phyloP scores from a whole-genome alignment of 2,888 invertebrate genomes.

The Panzeria rudis region DNA sequence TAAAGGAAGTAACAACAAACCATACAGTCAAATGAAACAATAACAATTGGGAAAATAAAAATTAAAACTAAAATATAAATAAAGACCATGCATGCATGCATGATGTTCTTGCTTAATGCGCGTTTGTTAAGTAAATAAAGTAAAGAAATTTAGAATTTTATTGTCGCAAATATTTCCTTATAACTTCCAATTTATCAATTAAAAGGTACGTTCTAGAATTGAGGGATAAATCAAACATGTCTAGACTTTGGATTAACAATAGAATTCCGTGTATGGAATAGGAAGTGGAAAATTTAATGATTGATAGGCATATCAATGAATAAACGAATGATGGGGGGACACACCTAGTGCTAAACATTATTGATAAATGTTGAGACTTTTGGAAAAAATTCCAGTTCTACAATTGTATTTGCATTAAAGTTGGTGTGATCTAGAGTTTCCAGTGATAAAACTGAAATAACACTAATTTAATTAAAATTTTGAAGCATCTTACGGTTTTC shows the following conservation, averaged over 20 bases:
- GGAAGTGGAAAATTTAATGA: slow-evolving; percentile 22
- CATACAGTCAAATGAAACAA: slow-evolving; percentile 41
- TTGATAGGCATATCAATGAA: slow-evolving; percentile 16
- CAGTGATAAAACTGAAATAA: too few relatives aligned
- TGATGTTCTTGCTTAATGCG: slow-evolving; percentile 1
- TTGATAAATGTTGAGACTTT: background rate
- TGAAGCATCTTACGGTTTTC: too few relatives aligned
- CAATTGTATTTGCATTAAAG: too few relatives aligned
- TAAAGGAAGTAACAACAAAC: slow-evolving; percentile 33
- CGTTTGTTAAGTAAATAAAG: slow-evolving; percentile 3
- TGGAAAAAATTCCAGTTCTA: background rate
- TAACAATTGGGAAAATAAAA: slow-evolving; percentile 36
- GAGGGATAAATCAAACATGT: slow-evolving; percentile 44
- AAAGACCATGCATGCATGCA: background rate
- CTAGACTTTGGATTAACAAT: slow-evolving; percentile 43
- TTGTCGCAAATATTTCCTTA: slow-evolving; percentile 42
- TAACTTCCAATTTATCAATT: slow-evolving; percentile 22
- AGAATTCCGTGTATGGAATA: slow-evolving; percentile 17
- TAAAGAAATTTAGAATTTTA: slow-evolving; percentile 26
- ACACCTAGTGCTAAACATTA: background rate
- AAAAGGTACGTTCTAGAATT: slow-evolving; percentile 6
- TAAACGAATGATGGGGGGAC: background rate
- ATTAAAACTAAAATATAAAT: slow-evolving; percentile 12
- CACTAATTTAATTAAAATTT: too few relatives aligned
- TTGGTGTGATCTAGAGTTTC: background rate